A percentile compares a stretch with the other conserved stretches of the same genome.
phyloP scores from a whole-genome alignment of 1,140 invertebrate species.

The Aricia agestis region DNA sequence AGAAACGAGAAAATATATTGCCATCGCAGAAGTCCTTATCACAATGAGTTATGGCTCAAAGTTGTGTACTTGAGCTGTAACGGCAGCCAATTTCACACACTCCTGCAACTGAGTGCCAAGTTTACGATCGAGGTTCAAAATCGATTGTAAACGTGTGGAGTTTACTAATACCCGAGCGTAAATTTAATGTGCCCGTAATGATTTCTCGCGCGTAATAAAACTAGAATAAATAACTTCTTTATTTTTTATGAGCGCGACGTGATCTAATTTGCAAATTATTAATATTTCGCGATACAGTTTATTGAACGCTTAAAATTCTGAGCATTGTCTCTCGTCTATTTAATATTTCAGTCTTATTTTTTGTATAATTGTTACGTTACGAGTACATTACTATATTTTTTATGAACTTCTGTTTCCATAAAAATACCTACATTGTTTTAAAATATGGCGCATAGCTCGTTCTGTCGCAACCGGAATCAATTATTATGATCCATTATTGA shows the following conservation, averaged over 20 bases:
- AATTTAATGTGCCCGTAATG: constrained; percentile 39
- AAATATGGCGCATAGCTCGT: too few species aligned
- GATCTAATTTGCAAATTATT: constrained; percentile 5
- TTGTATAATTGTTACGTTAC: too few species aligned
- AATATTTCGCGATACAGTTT: constrained; percentile 3
- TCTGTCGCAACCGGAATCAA: too few species aligned
- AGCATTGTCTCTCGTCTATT: neutral
- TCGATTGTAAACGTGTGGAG: constrained; percentile 40
- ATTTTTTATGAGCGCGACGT: constrained; percentile 16
- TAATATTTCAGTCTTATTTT: too few species aligned
- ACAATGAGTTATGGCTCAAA: constrained; percentile 9
- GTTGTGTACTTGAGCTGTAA: constrained; percentile 12
- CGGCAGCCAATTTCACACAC: constrained; percentile 14
- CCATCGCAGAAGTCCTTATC: constrained; percentile 12
- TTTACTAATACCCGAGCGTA: constrained; percentile 38
- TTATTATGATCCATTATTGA: neutral
- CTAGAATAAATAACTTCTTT: constrained; percentile 21
- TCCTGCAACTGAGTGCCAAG: constrained; percentile 35
- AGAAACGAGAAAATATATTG: constrained; percentile 6
- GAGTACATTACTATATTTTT: too few species aligned
- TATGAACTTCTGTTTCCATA: too few species aligned
- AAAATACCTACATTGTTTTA: neutral
- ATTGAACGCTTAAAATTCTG: neutral
- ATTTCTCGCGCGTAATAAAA: constrained; percentile 30
- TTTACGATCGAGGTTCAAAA: constrained; percentile 40